These are phyloP conservation scores for Chironomus riparius DNA, from an alignment of 2,888 invertebrate species.

Conservation along the genomic window DNA sequence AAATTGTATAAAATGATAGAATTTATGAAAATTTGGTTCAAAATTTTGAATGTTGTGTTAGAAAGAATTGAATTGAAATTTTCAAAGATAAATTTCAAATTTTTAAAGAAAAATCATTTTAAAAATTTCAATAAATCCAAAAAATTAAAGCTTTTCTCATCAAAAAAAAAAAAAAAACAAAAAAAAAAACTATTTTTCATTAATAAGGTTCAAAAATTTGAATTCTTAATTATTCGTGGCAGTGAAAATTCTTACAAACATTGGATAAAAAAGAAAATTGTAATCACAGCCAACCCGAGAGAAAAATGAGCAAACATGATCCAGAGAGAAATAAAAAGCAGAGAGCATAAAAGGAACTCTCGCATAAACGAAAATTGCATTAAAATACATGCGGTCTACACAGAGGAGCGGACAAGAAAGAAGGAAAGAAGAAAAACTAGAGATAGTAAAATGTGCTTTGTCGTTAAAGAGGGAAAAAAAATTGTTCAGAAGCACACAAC, in stretches of 20 bases:
- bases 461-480: background rate
- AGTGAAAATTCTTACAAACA: too few species aligned
- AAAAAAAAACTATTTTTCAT: too few species aligned
- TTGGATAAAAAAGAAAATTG: too few species aligned
- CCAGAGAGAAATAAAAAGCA: background rate
- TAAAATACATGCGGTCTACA: background rate
- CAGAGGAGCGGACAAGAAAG: too few species aligned
- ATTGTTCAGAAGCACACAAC: background rate
- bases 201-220: too few species aligned
- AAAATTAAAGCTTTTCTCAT: background rate
- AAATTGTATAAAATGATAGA: too few species aligned
- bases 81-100: too few species aligned
- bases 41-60: too few species aligned
- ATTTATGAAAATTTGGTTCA: too few species aligned
- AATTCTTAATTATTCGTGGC: too few species aligned
- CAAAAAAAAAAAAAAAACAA: background rate
- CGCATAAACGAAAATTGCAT: constrained; percentile 19
- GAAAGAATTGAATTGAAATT: too few species aligned
- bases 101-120: too few species aligned
- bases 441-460: constrained; percentile 26
- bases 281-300: background rate
- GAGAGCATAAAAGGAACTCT: background rate
- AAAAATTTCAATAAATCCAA: background rate
- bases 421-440: constrained; percentile 1
- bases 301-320: background rate